Percentiles rank a stretch among this genome's conserved stretches.
Conservation (phyloP, 2,888 invertebrate species). For the Neocrepidodera transversa region DNA sequence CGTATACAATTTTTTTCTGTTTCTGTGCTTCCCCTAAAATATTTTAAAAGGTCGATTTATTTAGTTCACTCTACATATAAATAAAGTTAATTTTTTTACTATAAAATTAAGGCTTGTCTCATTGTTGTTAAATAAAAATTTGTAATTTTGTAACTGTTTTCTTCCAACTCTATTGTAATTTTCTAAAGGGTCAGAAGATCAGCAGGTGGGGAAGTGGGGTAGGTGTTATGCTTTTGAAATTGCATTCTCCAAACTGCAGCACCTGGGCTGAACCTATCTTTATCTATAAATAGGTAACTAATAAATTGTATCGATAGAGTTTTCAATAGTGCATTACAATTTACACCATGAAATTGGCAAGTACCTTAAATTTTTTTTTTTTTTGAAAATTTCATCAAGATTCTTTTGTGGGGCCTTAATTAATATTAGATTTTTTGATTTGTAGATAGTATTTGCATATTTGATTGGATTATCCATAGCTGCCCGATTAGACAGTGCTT, state of each 20-base stretch:
- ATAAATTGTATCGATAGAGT: constrained; percentile 35
- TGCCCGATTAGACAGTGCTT: constrained; percentile 66
- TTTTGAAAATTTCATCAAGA: no score
- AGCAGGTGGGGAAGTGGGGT: constrained; percentile 33
- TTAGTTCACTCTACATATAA: no score
- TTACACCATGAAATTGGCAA: constrained; percentile 48
- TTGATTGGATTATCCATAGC: constrained; percentile 59
- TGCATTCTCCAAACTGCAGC: constrained; percentile 33
- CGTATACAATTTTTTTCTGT: no score
- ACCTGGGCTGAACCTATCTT: constrained; percentile 35
- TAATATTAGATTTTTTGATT: constrained; percentile 40
- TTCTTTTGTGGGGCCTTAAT: no score
- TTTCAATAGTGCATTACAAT: constrained; percentile 38
- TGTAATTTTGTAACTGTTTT: background rate
- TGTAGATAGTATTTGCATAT: constrained; percentile 60
- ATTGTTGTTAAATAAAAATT: no score
- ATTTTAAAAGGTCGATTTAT: no score
- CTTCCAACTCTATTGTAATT: background rate
- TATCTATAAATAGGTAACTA: constrained; percentile 43
- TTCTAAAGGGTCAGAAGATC: constrained; percentile 15
- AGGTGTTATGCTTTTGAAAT: constrained; percentile 29
- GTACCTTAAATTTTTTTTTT: no score
- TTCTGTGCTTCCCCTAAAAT: no score
- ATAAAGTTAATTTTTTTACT: no score
- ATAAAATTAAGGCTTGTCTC: no score